Evolutionary conservation across 2,113 vertebrate genomes (phyloP), one percentile per base, ranked within the genome.

Genomic region (Bubalus kerabau): DNA sequence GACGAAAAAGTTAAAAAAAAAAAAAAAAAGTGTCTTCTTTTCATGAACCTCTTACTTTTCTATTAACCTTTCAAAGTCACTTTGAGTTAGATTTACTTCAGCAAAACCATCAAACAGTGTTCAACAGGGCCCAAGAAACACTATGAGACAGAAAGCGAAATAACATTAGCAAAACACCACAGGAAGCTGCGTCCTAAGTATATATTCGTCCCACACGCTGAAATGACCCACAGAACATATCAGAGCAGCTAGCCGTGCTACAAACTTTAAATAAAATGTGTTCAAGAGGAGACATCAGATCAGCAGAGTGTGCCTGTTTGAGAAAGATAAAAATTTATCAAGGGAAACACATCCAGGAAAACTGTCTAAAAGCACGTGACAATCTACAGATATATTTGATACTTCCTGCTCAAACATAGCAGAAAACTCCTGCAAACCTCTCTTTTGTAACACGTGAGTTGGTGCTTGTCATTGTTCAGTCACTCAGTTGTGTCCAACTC

Each of bases 21-120:
- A 74, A 76, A 76, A 76, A 76, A 76, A 76, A 36, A 36, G 12
- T 26, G 14, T 43, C 71, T 76, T 76, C 64, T 71, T 21, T 81
- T 88, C 74, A 30, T 50, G 19, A 94, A 82, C 46, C 40, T 57
- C 19, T 40, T 56, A 21, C 26, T 92, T n/a, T 46, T 56, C 85
- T 85, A 67, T 30, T 54, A 91, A 87, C 14, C 28, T 78, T 54
- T 26, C 48, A 92, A 93, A 91, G 59, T 64, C 2, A 56, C 43
- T 57, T 9, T 32, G 13, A 59, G 83, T 54, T 87, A 93, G 76
- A 95, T 87, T 81, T 60, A 87, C 87, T 95, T 86, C 43, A 94
- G 52, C 15, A 78, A 91, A 95, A 43, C 86, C 40, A 74, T 30
- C 90, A 62, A 82, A 87, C 5, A 48, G 32, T 48, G 28, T 40